These are phyloP conservation scores for Lethrus apterus DNA, from an alignment of 1,140 invertebrate species.

Conservation along the genomic window DNA sequence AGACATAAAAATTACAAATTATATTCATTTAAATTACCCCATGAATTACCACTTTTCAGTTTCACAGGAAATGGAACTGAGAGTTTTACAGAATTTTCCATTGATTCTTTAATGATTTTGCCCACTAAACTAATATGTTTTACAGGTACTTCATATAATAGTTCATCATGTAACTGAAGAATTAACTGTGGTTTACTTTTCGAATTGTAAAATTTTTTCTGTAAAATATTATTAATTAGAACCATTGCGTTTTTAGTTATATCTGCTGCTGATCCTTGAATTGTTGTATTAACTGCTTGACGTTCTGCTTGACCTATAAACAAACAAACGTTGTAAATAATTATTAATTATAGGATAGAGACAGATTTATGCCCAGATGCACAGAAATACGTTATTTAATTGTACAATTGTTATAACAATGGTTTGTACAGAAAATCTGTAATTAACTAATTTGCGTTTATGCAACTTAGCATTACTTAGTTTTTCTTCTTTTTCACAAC, in stretches of 20 bases:
- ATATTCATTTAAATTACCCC: slow-evolving; percentile 57
- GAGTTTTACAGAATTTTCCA: slow-evolving; percentile 72
- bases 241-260: slow-evolving; percentile 88
- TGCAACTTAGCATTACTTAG: too few relatives aligned
- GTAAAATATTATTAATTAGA: slow-evolving; percentile 56
- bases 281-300: slow-evolving; percentile 89
- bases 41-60: slow-evolving; percentile 70
- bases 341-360: background rate
- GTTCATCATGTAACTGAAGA: slow-evolving; percentile 92
- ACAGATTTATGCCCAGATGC: too few relatives aligned
- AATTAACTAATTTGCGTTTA: too few relatives aligned
- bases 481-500: too few relatives aligned
- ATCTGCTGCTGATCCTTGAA: slow-evolving; percentile 95
- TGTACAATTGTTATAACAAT: too few relatives aligned
- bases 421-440: too few relatives aligned
- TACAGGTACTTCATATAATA: slow-evolving; percentile 82
- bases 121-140: slow-evolving; percentile 54
- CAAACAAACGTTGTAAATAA: slow-evolving; percentile 10
- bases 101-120: slow-evolving; percentile 61
- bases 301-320: slow-evolving; percentile 76
- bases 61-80: slow-evolving; percentile 79
- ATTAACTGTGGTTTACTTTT: slow-evolving; percentile 55
- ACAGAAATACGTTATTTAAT: too few relatives aligned
- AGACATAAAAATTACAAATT: slow-evolving; percentile 5
- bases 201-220: slow-evolving; percentile 33